phyloP scores from a whole-genome alignment of 2,113 vertebrate genomes.

The Hoplias malabaricus region DNA sequence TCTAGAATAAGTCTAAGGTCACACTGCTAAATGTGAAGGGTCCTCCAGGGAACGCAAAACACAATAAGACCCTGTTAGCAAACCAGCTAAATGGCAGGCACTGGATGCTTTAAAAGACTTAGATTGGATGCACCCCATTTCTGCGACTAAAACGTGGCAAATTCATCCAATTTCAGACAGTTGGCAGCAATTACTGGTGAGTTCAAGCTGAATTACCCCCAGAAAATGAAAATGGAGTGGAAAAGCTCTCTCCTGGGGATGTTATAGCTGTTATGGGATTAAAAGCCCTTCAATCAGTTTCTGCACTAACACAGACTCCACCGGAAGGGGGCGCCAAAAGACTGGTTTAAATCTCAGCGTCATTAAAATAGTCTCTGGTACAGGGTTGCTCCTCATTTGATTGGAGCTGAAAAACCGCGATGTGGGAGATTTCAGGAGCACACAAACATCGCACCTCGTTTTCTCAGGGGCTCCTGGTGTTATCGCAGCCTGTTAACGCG shows the following conservation, averaged over 20 bases:
- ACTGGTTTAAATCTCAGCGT: neutral
- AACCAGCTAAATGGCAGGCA: no score
- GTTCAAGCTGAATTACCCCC: neutral
- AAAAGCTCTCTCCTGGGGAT: neutral
- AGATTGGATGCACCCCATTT: neutral
- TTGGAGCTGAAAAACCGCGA: neutral
- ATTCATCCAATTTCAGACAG: neutral
- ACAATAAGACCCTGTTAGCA: no score
- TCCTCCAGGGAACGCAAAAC: no score
- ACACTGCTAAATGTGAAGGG: no score
- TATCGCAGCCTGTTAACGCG: neutral
- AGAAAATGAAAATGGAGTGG: neutral
- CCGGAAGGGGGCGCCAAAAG: slow-evolving; percentile 26
- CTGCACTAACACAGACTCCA: neutral
- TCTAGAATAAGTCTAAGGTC: no score
- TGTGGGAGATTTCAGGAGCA: neutral
- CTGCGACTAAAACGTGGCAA: neutral
- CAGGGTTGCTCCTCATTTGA: neutral
- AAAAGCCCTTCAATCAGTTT: neutral
- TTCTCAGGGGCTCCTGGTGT: neutral
- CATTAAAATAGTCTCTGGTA: neutral
- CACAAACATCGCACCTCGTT: neutral
- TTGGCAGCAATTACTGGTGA: neutral
- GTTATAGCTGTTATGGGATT: neutral
- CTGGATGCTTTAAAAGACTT: no score